Percentiles rank a stretch among this genome's conserved stretches.
phyloP scores from a whole-genome alignment of 2,113 vertebrate species.

The Dipodomys merriami region DNA sequence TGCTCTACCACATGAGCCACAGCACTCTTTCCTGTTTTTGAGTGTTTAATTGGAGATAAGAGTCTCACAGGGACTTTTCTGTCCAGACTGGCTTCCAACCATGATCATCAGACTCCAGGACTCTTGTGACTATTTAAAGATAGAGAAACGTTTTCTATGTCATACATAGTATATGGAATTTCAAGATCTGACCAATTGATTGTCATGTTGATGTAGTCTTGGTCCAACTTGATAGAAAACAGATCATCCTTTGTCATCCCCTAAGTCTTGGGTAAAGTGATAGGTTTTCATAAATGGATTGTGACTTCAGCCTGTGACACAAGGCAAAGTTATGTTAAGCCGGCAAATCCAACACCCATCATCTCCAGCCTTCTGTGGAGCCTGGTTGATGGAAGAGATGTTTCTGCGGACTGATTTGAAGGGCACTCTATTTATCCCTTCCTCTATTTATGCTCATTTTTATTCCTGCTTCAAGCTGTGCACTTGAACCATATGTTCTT shows the following conservation, averaged over 20 bases:
- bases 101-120: too few species aligned
- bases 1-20: too few species aligned
- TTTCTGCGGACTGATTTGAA: constrained; percentile 63
- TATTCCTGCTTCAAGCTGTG: constrained; percentile 66
- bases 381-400: neutral
- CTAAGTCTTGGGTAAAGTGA: neutral
- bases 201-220: neutral
- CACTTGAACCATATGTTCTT: constrained; percentile 78
- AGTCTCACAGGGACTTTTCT: too few species aligned
- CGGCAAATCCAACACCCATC: neutral
- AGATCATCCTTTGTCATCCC: neutral
- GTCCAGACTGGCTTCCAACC: too few species aligned
- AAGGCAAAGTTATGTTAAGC: neutral
- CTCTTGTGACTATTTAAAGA: neutral
- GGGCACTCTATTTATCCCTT: constrained; percentile 62
- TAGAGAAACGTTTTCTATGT: fast-evolving
- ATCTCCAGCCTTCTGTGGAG: neutral
- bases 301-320: neutral
- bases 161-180: fast-evolving
- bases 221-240: neutral
- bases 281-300: neutral
- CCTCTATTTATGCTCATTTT: constrained; percentile 67
- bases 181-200: neutral
- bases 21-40: too few species aligned
- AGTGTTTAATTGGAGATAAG: too few species aligned